Evolutionary conservation across 2,888 invertebrate genomes (phyloP).

Genomic region (Digitonthophagus gazella): DNA sequence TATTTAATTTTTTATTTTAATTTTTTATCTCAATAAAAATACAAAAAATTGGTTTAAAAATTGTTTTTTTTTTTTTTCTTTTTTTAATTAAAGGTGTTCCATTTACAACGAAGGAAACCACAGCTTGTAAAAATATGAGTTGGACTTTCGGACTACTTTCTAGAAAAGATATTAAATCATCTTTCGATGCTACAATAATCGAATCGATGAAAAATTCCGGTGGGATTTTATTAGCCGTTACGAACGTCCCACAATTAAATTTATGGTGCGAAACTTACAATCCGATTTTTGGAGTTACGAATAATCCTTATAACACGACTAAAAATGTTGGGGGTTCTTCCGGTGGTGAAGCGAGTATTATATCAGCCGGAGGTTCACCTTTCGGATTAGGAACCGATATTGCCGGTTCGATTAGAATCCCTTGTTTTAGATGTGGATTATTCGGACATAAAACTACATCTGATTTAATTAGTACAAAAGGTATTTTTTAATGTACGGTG

Average conservation of each 20-base stretch:
- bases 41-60: too few species aligned
- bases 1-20: background rate
- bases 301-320: slow-evolving; percentile 86
- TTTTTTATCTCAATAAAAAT: background rate
- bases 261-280: slow-evolving; percentile 91
- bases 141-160: slow-evolving; percentile 66
- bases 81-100: slow-evolving; percentile 69
- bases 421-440: slow-evolving; percentile 85
- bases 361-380: slow-evolving; percentile 76
- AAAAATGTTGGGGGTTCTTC: slow-evolving; percentile 90
- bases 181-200: slow-evolving; percentile 78
- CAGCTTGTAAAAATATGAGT: slow-evolving; percentile 70
- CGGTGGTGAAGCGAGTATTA: slow-evolving; percentile 79
- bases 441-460: slow-evolving; percentile 80
- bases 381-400: slow-evolving; percentile 85
- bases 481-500: too few species aligned
- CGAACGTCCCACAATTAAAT: slow-evolving; percentile 93
- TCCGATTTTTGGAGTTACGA: slow-evolving; percentile 82
- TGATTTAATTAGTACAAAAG: slow-evolving; percentile 51
- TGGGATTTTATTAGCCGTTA: slow-evolving; percentile 67
- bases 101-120: slow-evolving; percentile 89
- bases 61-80: too few species aligned
- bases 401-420: slow-evolving; percentile 95
- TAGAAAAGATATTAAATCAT: slow-evolving; percentile 62
- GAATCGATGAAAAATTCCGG: slow-evolving; percentile 73